These are phyloP conservation scores for Ochotona princeps DNA, from an alignment of 2,113 vertebrate genomes.

Conservation along the genomic window DNA sequence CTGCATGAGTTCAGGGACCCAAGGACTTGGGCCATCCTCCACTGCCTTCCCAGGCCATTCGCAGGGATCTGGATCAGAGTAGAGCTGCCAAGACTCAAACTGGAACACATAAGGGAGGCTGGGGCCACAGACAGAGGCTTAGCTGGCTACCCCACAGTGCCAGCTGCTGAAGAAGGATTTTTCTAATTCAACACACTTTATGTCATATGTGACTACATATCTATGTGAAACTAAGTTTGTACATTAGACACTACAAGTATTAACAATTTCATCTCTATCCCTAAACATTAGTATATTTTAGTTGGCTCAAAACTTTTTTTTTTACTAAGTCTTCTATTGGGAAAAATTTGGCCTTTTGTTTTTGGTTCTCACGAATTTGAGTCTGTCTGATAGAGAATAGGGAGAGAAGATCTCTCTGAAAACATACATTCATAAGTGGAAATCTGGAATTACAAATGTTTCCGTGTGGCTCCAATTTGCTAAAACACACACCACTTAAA, in stretches of 20 bases:
- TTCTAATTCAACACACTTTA: not conserved
- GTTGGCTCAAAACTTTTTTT: not conserved
- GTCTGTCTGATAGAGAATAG: not conserved
- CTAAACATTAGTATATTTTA: slow-evolving; percentile 17
- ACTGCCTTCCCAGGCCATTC: too few species aligned
- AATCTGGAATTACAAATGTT: slow-evolving; percentile 6
- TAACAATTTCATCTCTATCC: not conserved
- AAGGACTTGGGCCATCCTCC: too few species aligned
- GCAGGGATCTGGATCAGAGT: too few species aligned
- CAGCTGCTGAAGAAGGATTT: not conserved
- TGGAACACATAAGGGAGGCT: too few species aligned
- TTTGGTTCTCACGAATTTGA: not conserved
- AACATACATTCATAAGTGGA: not conserved
- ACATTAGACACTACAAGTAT: slow-evolving; percentile 30
- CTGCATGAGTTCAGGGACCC: too few species aligned
- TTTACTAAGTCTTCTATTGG: not conserved
- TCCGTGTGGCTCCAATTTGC: not conserved
- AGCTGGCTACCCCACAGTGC: too few species aligned
- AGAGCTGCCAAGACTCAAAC: too few species aligned
- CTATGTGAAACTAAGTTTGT: not conserved
- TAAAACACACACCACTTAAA: not conserved
- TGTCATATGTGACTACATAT: not conserved
- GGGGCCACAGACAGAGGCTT: too few species aligned
- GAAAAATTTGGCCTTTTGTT: not conserved
- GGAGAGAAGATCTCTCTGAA: slow-evolving; percentile 15